phyloP scores from a whole-genome alignment of 1,140 invertebrate species.

The Saccostrea glomerata region DNA sequence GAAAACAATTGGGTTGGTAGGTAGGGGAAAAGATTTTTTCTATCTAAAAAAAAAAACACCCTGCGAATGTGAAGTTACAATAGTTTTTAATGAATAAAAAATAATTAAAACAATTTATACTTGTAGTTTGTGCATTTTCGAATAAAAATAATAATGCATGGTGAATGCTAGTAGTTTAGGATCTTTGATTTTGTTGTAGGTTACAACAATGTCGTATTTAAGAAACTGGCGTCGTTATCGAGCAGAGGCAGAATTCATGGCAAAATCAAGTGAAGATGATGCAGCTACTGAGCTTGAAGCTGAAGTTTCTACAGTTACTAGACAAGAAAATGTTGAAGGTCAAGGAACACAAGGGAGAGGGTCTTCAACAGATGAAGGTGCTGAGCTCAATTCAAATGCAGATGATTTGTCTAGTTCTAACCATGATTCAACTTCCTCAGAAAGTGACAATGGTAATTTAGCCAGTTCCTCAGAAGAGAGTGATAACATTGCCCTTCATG shows the following conservation, averaged over 20 bases:
- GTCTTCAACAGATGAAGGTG: background rate
- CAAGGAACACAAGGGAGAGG: background rate
- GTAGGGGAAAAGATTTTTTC: too few relatives aligned
- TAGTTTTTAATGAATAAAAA: too few relatives aligned
- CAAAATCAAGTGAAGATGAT: conserved; percentile 17
- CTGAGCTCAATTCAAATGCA: background rate
- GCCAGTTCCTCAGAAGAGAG: background rate
- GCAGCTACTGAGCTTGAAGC: background rate
- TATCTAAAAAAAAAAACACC: too few relatives aligned
- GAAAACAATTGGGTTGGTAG: too few relatives aligned
- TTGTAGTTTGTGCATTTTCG: background rate
- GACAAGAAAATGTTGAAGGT: background rate
- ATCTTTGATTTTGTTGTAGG: background rate
- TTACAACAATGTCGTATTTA: conserved; percentile 12
- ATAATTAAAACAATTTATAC: too few relatives aligned
- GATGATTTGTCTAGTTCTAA: background rate
- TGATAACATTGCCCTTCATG: background rate
- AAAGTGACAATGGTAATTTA: background rate
- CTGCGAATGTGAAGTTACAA: too few relatives aligned
- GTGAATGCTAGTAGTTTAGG: background rate
- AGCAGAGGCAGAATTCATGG: conserved; percentile 32
- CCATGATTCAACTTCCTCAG: background rate
- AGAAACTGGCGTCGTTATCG: conserved; percentile 35
- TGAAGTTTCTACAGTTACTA: background rate
- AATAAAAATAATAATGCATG: background rate